Conservation (phyloP, 2,888 invertebrate genomes). For the Lathronympha strigana region DNA sequence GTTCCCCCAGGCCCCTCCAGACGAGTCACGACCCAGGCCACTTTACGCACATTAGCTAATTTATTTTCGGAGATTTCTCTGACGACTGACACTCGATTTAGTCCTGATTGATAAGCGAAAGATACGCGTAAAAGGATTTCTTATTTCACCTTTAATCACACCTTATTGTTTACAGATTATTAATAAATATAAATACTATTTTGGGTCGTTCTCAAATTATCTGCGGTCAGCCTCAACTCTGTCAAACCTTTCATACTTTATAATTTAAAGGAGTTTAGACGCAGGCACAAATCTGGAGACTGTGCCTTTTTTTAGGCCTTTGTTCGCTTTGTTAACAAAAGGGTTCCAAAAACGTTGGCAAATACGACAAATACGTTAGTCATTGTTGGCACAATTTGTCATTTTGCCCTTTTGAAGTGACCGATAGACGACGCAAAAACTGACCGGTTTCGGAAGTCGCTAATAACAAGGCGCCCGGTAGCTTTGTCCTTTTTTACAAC, state of each 20-base stretch:
- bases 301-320: no score
- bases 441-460: slow-evolving; percentile 76
- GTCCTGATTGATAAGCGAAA: slow-evolving; percentile 58
- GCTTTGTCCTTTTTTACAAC: slow-evolving; percentile 68
- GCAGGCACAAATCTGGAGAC: no score
- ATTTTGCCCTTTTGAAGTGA: slow-evolving; percentile 72
- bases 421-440: slow-evolving; percentile 71
- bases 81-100: slow-evolving; percentile 64
- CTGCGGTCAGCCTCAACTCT: no score
- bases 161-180: slow-evolving; percentile 37
- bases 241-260: no score
- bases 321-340: slow-evolving; percentile 47
- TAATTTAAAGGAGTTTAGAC: no score
- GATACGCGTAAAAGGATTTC: slow-evolving; percentile 60
- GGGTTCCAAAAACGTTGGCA: slow-evolving; percentile 53
- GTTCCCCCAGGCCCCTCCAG: slow-evolving; percentile 64
- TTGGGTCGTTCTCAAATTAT: no score
- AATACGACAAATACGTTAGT: slow-evolving; percentile 46
- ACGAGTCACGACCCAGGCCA: slow-evolving; percentile 76
- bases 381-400: slow-evolving; percentile 78
- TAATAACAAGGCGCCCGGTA: slow-evolving; percentile 81
- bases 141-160: slow-evolving; percentile 45
- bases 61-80: slow-evolving; percentile 72
- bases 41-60: slow-evolving; percentile 75
- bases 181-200: slow-evolving; percentile 35